These are phyloP conservation scores for Ardeotis arabs DNA, from an alignment of 2,113 vertebrate genomes.

Conservation along the genomic window DNA sequence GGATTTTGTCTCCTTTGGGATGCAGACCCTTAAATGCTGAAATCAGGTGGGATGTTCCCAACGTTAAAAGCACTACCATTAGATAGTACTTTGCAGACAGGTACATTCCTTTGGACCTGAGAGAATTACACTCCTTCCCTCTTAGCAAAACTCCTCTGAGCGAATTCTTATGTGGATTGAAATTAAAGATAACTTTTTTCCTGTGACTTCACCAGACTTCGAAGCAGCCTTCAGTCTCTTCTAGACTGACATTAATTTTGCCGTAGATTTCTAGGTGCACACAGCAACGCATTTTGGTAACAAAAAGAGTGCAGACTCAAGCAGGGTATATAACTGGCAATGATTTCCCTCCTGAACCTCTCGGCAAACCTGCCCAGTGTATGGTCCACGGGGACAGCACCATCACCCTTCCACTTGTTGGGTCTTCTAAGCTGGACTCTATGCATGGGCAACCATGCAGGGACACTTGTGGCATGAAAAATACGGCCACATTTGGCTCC, in stretches of 20 bases:
- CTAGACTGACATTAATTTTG: neutral
- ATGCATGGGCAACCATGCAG: fast-evolving
- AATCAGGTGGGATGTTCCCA: neutral
- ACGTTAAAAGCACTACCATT: neutral
- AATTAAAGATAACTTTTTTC: neutral
- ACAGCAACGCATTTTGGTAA: fast-evolving
- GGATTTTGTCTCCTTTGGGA: slow-evolving; percentile 43
- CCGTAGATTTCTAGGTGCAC: neutral
- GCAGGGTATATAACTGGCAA: neutral
- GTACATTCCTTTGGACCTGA: neutral
- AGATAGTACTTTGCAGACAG: neutral
- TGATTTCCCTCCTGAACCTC: neutral
- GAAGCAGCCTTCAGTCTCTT: neutral
- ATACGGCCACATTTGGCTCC: neutral
- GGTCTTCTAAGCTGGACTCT: neutral
- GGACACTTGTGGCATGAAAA: fast-evolving
- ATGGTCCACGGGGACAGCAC: neutral
- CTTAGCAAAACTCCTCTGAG: neutral
- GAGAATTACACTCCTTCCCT: neutral
- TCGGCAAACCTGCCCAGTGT: neutral
- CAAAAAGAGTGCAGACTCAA: neutral
- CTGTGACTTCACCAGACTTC: neutral
- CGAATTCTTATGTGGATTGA: neutral
- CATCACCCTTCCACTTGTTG: fast-evolving
- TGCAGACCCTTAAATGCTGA: slow-evolving; percentile 21